Percentiles rank a stretch among this genome's conserved stretches.
These are phyloP conservation scores for Trididemnum clinides DNA, from an alignment of 23 tunicate species.

Conservation along the genomic window DNA sequence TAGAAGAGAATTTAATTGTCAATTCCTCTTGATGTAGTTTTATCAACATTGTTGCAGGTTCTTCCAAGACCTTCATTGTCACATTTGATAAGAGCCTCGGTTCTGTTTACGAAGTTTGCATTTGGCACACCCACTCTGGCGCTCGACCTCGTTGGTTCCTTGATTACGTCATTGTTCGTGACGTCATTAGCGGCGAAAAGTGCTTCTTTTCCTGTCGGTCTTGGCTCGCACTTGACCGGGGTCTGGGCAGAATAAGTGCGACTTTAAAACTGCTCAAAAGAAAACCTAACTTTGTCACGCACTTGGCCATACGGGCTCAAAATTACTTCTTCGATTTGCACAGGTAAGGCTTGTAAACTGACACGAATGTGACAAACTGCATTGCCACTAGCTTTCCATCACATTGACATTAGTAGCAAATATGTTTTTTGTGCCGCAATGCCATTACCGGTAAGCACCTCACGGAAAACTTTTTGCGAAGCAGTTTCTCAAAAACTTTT, in stretches of 20 bases:
- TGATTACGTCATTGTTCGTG: slow-evolving; percentile 83
- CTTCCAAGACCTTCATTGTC: slow-evolving; percentile 67
- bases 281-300: slow-evolving; percentile 38
- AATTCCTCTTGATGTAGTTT: not conserved
- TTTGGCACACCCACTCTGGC: slow-evolving; percentile 76
- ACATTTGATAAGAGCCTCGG: slow-evolving; percentile 67
- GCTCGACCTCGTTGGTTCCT: slow-evolving; percentile 64
- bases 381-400: no score
- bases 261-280: slow-evolving; percentile 44
- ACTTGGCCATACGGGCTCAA: slow-evolving; percentile 34
- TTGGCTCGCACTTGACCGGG: slow-evolving; percentile 71
- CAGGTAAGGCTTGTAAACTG: slow-evolving; percentile 50
- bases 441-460: no score
- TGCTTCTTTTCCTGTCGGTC: slow-evolving; percentile 68
- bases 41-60: slow-evolving; percentile 40
- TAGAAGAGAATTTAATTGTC: no score
- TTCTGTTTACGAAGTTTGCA: slow-evolving; percentile 34
- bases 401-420: no score
- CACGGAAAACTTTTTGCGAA: no score
- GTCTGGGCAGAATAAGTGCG: slow-evolving; percentile 5
- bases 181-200: slow-evolving; percentile 48
- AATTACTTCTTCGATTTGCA: slow-evolving; percentile 54
- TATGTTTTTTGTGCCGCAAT: no score
- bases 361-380: no score
- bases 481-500: no score